phyloP scores from a whole-genome alignment of 2,113 vertebrate genomes.

The Bombycilla garrulus region DNA sequence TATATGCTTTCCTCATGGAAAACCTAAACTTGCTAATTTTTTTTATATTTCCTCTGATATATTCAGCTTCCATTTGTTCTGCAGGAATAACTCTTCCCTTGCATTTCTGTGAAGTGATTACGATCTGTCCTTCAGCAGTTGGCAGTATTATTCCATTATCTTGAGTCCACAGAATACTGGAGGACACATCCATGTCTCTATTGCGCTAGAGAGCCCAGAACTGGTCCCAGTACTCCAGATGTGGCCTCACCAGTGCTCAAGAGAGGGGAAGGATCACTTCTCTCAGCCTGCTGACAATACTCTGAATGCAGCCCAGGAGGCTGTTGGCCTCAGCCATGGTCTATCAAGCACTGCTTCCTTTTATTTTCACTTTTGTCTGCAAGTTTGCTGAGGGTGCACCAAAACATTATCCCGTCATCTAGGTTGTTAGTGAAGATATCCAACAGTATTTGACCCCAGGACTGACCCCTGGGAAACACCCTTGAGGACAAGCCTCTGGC shows the following conservation, averaged over 20 bases:
- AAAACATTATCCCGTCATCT: neutral
- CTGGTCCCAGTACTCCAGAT: neutral
- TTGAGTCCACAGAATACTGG: neutral
- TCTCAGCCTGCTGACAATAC: neutral
- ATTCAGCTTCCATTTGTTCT: neutral
- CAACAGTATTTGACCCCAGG: neutral
- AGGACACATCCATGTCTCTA: neutral
- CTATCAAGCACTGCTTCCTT: neutral
- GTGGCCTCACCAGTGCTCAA: neutral
- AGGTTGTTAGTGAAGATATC: neutral
- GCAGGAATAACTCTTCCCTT: neutral
- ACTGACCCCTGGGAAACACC: rapidly evolving
- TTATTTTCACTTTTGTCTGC: neutral
- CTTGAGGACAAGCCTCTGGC: neutral
- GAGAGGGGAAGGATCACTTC: neutral
- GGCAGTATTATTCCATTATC: neutral
- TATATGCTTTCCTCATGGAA: neutral
- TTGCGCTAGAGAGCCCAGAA: neutral
- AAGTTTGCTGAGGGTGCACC: neutral
- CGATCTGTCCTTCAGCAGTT: neutral
- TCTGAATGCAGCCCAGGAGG: neutral
- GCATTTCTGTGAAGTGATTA: neutral
- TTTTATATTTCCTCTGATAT: neutral
- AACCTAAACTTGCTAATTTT: neutral
- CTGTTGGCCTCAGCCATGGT: neutral